phyloP scores from a whole-genome alignment of 1,140 invertebrate genomes.

The Pseudomyrmex flavicornis region DNA sequence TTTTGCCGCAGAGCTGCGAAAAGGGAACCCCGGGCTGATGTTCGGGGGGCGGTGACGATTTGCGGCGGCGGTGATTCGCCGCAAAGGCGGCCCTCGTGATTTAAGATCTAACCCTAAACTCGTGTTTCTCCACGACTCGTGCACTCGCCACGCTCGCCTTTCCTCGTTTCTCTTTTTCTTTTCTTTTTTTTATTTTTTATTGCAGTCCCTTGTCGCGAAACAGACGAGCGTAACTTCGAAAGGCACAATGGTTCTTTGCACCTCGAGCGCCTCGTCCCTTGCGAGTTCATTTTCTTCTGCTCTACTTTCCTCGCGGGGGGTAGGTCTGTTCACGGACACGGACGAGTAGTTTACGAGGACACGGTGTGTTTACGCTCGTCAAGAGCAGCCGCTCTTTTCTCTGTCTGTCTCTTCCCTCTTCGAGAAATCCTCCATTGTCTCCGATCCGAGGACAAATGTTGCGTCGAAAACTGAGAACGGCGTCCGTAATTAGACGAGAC shows the following conservation, averaged over 20 bases:
- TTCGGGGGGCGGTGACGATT: too few species aligned
- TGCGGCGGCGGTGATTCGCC: conserved; percentile 13
- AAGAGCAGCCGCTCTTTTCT: not conserved
- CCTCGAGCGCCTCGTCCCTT: conserved; percentile 61
- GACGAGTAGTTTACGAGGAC: conserved; percentile 47
- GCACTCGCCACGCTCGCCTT: conserved; percentile 32
- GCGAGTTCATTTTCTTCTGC: conserved; percentile 20
- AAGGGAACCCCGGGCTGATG: not conserved
- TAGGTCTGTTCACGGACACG: not conserved
- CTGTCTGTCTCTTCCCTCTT: too few species aligned
- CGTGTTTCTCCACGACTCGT: conserved; percentile 57
- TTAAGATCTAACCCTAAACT: conserved; percentile 79
- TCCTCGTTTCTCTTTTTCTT: conserved; percentile 44
- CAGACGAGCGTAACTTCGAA: conserved; percentile 39
- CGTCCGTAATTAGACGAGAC: conserved; percentile 21
- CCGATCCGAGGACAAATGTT: conserved; percentile 9
- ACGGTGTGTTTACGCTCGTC: conserved; percentile 30
- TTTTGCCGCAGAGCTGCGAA: conserved; percentile 27
- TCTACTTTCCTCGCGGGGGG: conserved; percentile 24
- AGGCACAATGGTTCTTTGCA: conserved; percentile 79
- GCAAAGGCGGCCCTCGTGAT: conserved; percentile 72
- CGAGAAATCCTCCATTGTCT: conserved; percentile 4
- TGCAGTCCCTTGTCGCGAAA: conserved; percentile 60
- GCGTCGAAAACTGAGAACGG: not conserved
- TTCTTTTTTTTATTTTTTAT: conserved; percentile 70